Conservation (phyloP, 1,140 invertebrate genomes). For the Achroia grisella region DNA sequence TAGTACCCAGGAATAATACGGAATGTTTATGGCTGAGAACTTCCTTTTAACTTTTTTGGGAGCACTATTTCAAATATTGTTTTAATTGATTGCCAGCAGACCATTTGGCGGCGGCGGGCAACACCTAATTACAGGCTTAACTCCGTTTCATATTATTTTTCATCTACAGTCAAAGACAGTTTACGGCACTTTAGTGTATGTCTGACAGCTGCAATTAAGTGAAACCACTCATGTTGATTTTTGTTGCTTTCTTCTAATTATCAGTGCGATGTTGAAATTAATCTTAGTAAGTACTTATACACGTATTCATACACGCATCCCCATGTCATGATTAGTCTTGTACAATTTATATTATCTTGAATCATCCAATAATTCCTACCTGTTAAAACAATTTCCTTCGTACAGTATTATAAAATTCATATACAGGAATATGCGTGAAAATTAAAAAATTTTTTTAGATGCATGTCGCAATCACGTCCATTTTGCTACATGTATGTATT, state of each 20-base stretch:
- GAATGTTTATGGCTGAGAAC: constrained; percentile 56
- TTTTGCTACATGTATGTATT: too few relatives aligned
- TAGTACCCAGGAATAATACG: constrained; percentile 32
- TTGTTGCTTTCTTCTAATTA: constrained; percentile 4
- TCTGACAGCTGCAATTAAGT: constrained; percentile 28
- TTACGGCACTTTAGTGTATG: constrained; percentile 14
- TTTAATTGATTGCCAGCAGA: constrained; percentile 66
- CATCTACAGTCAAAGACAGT: constrained; percentile 21
- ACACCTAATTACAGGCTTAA: constrained; percentile 47
- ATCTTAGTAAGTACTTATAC: not conserved
- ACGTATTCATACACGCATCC: too few relatives aligned
- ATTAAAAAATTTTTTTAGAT: too few relatives aligned
- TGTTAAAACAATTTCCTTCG: too few relatives aligned
- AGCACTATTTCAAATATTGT: constrained; percentile 68
- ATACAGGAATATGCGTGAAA: too few relatives aligned
- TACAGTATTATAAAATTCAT: too few relatives aligned
- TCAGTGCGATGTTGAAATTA: not conserved
- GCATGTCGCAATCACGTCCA: too few relatives aligned
- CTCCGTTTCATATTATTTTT: constrained; percentile 27
- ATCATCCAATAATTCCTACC: too few relatives aligned
- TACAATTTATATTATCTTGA: too few relatives aligned
- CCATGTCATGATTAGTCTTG: too few relatives aligned
- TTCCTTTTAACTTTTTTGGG: constrained; percentile 60
- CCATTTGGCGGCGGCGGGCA: constrained; percentile 46
- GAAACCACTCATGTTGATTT: constrained; percentile 25